Evolutionary conservation across 2,888 invertebrate genomes (phyloP).

Genomic region (Theretra japonica): DNA sequence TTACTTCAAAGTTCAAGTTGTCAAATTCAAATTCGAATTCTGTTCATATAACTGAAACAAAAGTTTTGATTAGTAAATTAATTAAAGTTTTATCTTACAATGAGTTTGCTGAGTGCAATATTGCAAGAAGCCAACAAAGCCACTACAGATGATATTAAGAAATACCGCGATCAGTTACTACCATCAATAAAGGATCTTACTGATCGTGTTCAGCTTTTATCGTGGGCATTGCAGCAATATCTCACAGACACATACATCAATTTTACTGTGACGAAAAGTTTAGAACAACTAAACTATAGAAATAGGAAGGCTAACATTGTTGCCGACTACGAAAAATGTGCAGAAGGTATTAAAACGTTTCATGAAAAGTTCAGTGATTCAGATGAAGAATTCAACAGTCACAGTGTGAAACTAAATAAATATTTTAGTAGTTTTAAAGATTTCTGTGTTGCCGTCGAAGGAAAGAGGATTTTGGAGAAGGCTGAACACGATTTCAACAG

Average conservation of each 20-base stretch:
- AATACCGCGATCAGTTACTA: conserved; percentile 62
- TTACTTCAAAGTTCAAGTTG: background rate
- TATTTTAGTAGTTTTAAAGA: conserved; percentile 58
- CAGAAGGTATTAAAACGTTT: conserved; percentile 52
- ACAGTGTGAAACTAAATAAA: conserved; percentile 57
- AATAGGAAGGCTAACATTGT: conserved; percentile 68
- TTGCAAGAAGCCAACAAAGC: conserved; percentile 70
- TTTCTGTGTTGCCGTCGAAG: conserved; percentile 64
- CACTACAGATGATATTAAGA: conserved; percentile 63
- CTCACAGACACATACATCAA: conserved; percentile 69
- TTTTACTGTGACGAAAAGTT: conserved; percentile 69
- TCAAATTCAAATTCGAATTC: conserved; percentile 39
- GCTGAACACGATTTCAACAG: conserved; percentile 73
- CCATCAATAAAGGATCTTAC: conserved; percentile 65
- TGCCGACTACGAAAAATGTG: conserved; percentile 55
- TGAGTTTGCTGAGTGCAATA: conserved; percentile 75
- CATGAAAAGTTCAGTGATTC: conserved; percentile 51
- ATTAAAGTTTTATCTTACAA: conserved; percentile 41
- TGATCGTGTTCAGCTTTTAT: conserved; percentile 71
- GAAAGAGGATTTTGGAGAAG: conserved; percentile 62
- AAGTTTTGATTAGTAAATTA: conserved; percentile 22
- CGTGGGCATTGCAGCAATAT: conserved; percentile 74
- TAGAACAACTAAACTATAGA: conserved; percentile 74
- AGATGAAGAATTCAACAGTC: conserved; percentile 63
- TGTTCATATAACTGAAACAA: conserved; percentile 39